Base-by-base conservation (phyloP, 2,888 invertebrate species). In the Pyrrhia umbra region DNA sequence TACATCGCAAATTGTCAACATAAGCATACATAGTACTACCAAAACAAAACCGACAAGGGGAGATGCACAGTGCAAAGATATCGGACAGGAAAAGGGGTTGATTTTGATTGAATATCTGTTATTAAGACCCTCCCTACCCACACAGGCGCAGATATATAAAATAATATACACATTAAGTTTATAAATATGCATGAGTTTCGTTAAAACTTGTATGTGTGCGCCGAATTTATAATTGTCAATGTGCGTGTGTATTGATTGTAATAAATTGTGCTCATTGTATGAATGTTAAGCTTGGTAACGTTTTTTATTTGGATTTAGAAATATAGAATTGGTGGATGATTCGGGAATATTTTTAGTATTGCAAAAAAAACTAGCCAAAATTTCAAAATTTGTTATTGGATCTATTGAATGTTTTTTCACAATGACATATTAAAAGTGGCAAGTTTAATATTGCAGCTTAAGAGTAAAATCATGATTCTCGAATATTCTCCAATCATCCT, bases 31-130 rank as follows among this genome's bases (percentile, higher is more conserved):
- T 77, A 82, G 61, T 61, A 51, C 54, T 60, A 80, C 75, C 81
- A 83, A 88, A 90, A 90, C 90, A 90, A 88, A 90, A 88, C 86
- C 82, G 77, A 81, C 70, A 84, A 86, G 90, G 92, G 92, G 92
- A 88, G 92, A 91, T 89, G 90, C 90, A 91, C 90, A 87, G 86
- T 84, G 90, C 86, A 92, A 92, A 94, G 94, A 93, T 93, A 93
- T 93, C 93, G 93, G 93, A 85, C 90, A 88, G 89, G 89, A 87
- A 82, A 92, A 93, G 88, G 94, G 95, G 94, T 93, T 92, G 93
- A 91, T 91, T 93, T 94, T 94, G 95, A 95, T 95, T 94, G 95
- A 95, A 95, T 95, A 95, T 95, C 94, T 94, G 95, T 92, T 94
- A 94, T 95, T 94, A 91, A 92, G 90, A 89, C 92, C 93, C 88